Evolutionary conservation across 2,888 invertebrate genomes (phyloP).

Genomic region (Drosophila seclusa): DNA sequence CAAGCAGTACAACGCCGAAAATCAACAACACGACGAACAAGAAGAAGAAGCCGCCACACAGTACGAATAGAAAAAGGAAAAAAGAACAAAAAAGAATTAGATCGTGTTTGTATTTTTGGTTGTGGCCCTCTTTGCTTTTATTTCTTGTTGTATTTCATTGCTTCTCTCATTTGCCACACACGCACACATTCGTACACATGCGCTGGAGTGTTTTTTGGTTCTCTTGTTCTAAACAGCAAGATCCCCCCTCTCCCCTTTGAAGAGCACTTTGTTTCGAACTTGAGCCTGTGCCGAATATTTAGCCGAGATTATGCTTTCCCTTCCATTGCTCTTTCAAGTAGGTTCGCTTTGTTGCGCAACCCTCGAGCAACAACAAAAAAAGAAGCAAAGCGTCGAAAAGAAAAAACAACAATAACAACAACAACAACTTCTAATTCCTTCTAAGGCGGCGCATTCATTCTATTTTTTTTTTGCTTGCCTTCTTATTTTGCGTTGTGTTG

Average conservation of each 20-base stretch:
- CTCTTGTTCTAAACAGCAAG: constrained; percentile 22
- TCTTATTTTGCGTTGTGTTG: constrained; percentile 28
- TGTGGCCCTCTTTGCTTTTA: constrained; percentile 47
- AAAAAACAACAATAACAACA: not conserved
- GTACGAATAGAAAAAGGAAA: constrained; percentile 31
- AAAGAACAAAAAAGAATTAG: constrained; percentile 49
- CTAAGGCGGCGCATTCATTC: constrained; percentile 26
- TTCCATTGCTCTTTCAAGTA: constrained; percentile 36
- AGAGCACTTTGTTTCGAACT: constrained; percentile 14
- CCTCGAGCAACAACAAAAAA: constrained; percentile 28
- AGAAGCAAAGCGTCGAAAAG: constrained; percentile 1
- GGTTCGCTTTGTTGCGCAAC: constrained; percentile 22
- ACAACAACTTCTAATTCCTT: constrained; percentile 50
- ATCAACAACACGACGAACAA: constrained; percentile 16
- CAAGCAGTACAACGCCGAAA: constrained; percentile 26
- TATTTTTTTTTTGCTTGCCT: constrained; percentile 30
- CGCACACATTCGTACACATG: not conserved
- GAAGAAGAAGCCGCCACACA: constrained; percentile 17
- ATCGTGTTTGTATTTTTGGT: constrained; percentile 58
- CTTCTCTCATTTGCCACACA: constrained; percentile 27
- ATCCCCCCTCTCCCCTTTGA: constrained; percentile 17
- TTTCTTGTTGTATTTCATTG: constrained; percentile 48
- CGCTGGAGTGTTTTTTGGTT: constrained; percentile 6
- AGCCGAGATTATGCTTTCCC: constrained; percentile 38
- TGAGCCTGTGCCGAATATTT: constrained; percentile 45